Conservation (phyloP, 1,140 invertebrate species). For the Aphis gossypii region DNA sequence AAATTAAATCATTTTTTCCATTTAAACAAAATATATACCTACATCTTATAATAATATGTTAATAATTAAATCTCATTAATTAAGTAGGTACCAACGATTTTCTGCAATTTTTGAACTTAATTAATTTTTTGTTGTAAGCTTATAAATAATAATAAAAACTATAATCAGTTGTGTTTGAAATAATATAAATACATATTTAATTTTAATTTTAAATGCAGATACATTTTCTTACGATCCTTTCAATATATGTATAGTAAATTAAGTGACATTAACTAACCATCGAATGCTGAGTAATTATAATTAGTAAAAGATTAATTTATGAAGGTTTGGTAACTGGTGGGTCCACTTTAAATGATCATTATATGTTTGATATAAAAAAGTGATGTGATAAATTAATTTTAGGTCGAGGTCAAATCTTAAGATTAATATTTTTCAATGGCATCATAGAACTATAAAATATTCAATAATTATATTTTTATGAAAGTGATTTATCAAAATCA, state of each 20-base stretch:
- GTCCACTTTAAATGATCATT: slow-evolving; percentile 9
- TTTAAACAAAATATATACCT: no score
- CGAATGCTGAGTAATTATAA: neutral
- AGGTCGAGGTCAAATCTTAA: slow-evolving; percentile 32
- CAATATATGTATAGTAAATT: neutral
- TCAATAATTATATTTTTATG: neutral
- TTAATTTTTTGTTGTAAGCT: neutral
- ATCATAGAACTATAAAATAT: slow-evolving; percentile 22
- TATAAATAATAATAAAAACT: neutral
- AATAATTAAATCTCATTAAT: no score
- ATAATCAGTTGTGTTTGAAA: neutral
- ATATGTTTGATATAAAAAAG: slow-evolving; percentile 26
- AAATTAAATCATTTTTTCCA: no score
- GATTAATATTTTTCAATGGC: slow-evolving; percentile 31
- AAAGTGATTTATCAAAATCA: neutral
- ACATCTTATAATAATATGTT: no score
- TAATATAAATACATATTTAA: neutral
- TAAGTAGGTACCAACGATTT: no score
- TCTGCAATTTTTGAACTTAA: no score
- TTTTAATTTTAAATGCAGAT: neutral
- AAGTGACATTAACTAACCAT: neutral
- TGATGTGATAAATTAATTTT: slow-evolving; percentile 28
- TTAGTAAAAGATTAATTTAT: neutral
- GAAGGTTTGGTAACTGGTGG: slow-evolving; percentile 9
- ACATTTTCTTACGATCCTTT: neutral